These are phyloP conservation scores for Dione vanillae DNA, from an alignment of 2,888 invertebrate genomes.

Conservation along the genomic window DNA sequence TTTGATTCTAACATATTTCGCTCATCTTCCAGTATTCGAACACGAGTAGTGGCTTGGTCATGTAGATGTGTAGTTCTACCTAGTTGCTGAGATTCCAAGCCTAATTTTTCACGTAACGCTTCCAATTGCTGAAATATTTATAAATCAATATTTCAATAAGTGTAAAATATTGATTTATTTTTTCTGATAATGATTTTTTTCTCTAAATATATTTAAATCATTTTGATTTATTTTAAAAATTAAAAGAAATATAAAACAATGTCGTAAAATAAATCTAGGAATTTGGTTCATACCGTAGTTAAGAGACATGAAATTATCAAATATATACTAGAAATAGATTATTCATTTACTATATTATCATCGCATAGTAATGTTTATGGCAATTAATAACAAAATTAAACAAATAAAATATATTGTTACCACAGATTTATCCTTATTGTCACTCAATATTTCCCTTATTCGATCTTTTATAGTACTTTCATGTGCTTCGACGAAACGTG, in stretches of 20 bases:
- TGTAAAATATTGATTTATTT: too few relatives aligned
- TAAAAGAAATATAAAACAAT: too few relatives aligned
- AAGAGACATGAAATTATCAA: too few relatives aligned
- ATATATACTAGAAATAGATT: too few relatives aligned
- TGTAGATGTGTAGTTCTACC: constrained; percentile 87
- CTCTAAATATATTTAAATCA: too few relatives aligned
- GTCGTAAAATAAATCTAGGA: too few relatives aligned
- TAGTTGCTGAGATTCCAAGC: constrained; percentile 88
- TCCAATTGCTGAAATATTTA: constrained; percentile 87
- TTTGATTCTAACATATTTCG: constrained; percentile 89
- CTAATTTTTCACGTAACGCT: constrained; percentile 89
- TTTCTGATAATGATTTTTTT: too few relatives aligned
- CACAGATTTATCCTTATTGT: constrained; percentile 90
- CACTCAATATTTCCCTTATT: constrained; percentile 89
- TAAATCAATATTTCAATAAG: not conserved
- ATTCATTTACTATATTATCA: too few relatives aligned
- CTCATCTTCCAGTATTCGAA: constrained; percentile 90
- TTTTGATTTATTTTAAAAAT: too few relatives aligned
- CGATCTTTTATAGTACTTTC: constrained; percentile 92
- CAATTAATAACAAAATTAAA: not conserved
- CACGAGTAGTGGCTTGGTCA: constrained; percentile 86
- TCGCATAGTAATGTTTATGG: not conserved
- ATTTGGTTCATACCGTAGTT: too few relatives aligned
- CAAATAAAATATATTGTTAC: constrained; percentile 73
- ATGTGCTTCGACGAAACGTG: constrained; percentile 90